A percentile compares a stretch with the other conserved stretches of the same genome.
Evolutionary conservation across 2,113 vertebrate species (phyloP).

Genomic region (Nannospalax galili): DNA sequence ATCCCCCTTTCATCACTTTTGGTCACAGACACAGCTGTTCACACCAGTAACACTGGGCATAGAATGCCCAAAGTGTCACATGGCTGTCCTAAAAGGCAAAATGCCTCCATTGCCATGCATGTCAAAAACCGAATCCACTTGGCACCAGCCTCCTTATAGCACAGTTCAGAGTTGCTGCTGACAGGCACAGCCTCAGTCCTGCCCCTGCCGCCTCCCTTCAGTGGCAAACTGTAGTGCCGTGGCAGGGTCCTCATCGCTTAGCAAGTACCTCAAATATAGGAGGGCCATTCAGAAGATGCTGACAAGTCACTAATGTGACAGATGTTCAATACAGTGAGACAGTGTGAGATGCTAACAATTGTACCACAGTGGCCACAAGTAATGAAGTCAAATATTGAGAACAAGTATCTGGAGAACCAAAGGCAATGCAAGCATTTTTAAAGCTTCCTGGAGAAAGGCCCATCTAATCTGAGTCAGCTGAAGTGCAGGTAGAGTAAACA

Average conservation of each 20-base stretch:
- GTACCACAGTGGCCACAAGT: rapidly evolving
- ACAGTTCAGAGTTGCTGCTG: background rate
- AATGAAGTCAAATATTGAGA: background rate
- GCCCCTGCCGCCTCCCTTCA: background rate
- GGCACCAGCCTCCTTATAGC: background rate
- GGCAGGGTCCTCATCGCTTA: background rate
- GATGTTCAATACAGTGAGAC: background rate
- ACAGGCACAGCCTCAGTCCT: rapidly evolving
- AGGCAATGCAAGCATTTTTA: too few relatives aligned
- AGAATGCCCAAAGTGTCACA: background rate
- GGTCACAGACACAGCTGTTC: background rate
- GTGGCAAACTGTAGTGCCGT: background rate
- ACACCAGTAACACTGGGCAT: background rate
- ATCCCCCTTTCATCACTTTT: rapidly evolving
- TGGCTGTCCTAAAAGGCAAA: background rate
- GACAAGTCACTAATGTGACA: background rate
- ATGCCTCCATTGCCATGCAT: background rate
- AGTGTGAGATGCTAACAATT: background rate
- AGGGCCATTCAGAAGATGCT: background rate
- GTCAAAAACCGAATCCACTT: background rate
- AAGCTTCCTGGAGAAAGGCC: background rate
- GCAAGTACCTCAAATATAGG: background rate
- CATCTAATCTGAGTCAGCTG: background rate
- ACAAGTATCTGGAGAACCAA: background rate
- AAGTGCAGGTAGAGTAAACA: background rate